Evolutionary conservation across 64 coral and sea anemone genomes (phyloP), one percentile per base, ranked within the genome.

Genomic region (Platygyra sinensis): DNA sequence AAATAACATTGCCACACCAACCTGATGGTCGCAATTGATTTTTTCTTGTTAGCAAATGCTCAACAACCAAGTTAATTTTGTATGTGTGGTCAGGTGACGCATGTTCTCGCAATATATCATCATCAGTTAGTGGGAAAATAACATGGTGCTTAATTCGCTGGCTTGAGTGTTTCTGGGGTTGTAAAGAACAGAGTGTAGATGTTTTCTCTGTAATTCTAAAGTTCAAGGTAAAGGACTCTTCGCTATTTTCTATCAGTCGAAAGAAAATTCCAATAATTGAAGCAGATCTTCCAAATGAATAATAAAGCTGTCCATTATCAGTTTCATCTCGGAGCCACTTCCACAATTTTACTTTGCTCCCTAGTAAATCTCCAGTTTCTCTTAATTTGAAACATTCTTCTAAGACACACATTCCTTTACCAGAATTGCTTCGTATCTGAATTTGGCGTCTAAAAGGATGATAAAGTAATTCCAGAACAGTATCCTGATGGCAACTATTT

Each of bases 351-450:
- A 46, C 42, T 46, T 46, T 46, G 42, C 42, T 46, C 5, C 6
- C 42, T 46, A 46, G 42, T 46, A 46, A 46, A 46, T 46, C 42
- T 46, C 42, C 42, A 4, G 4, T 46, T 46, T 46, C 42, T 5
- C 85, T 74, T 36, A 87, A 55, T 74, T 75, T 87, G 6, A 87
- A 87, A 33, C 85, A 87, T 1, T 80, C 61, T 52, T 77, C 75
- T 51, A 89, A 77, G 9, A 79, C 38, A 50, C 55, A 27, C 83
- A 86, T 79, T 52, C 62, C 38, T 17, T 36, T 25, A 65, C 60
- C 62, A 52, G 33, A 89, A 76, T 54, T 80, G 22, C 22, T 31
- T 13, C 4, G n/a, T 52, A 71, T 54, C 71, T 72, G 11, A 30
- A 90, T 65, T 59, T 89, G 76, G 19, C 76, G 13, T 19, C 32